Evolutionary conservation across 2,797 vertebrate species (phyloP), one percentile per base, ranked within the genome.

Genomic region (Lepilemur septentrionalis): DNA sequence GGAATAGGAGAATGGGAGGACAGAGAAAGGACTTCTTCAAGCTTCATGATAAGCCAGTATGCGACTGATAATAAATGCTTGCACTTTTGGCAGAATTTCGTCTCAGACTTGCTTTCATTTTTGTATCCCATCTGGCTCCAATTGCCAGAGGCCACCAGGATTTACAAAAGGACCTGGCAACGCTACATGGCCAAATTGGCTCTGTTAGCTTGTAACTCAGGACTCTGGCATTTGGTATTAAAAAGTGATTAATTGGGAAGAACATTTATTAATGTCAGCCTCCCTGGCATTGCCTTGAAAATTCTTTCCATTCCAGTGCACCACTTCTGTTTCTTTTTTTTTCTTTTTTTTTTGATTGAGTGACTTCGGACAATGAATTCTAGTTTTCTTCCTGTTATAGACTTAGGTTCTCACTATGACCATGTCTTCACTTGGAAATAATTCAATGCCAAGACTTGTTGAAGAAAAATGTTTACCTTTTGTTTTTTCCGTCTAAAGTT

Each of bases 161-260:
- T 91, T 89, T 86, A 55, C 25, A 70, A 67, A 86, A 93, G 78
- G 43, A 69, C 30, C 61, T 72, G 50, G 81, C 23, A 32, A 63
- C n/a, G 91, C 73, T 70, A 25, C 46, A 46, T 69, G 35, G 57
- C 69, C 79, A 67, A 65, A 55, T 70, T 89, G 86, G 32, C 89
- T 69, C 43, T 20, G n/a, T 76, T n/a, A 43, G 52, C 70, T 89
- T 94, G 35, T 89, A 67, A 76, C 52, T 63, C 38, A 65, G 67
- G 30, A 25, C 50, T 63, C 76, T 93, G 86, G 70, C 94, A 89
- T 87, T 93, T 95, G 89, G 38, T 89, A 67, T 70, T 73, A 90
- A 91, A 89, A 38, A 72, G 15, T 43, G 20, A 83, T 92, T 86
- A 85, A 89, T 59, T 93, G 70, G 35, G 73, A 93, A 82, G 30